Percentiles rank a stretch among this genome's conserved stretches.
phyloP scores from a whole-genome alignment of 2,888 invertebrate species.

The Drosophila barbarae region DNA sequence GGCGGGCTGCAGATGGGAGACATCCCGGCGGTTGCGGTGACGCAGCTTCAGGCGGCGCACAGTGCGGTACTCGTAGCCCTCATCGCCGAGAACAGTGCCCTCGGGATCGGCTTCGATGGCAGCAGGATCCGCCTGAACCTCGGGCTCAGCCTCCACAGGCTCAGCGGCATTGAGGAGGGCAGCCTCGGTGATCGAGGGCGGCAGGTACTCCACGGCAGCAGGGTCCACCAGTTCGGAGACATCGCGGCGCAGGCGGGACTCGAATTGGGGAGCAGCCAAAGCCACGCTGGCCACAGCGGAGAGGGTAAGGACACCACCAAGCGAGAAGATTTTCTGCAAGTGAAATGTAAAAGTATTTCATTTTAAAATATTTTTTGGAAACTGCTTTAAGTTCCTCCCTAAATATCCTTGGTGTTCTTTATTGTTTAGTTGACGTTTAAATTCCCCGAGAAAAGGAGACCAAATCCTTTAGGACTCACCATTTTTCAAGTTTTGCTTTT shows the following conservation, averaged over 20 bases:
- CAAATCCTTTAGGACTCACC: slow-evolving; percentile 42
- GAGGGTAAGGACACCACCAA: slow-evolving; percentile 57
- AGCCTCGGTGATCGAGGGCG: slow-evolving; percentile 44
- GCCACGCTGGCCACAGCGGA: slow-evolving; percentile 66
- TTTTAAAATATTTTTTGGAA: too few species aligned
- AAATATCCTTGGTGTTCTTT: background rate
- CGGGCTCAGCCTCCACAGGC: slow-evolving; percentile 32
- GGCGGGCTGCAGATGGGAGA: slow-evolving; percentile 63
- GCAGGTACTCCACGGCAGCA: slow-evolving; percentile 47
- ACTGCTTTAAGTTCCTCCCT: background rate
- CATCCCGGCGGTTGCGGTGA: slow-evolving; percentile 70
- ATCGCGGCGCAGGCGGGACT: slow-evolving; percentile 62
- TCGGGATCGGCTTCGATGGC: slow-evolving; percentile 27
- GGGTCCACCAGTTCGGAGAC: slow-evolving; percentile 60
- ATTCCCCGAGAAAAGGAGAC: background rate
- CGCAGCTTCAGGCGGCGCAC: slow-evolving; percentile 67
- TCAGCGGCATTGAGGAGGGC: slow-evolving; percentile 40
- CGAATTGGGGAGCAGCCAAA: slow-evolving; percentile 46
- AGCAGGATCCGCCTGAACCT: slow-evolving; percentile 13
- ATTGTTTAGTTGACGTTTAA: background rate
- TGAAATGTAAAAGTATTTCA: too few species aligned
- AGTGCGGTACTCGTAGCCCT: slow-evolving; percentile 69
- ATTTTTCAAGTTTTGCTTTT: slow-evolving; percentile 53
- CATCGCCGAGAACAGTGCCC: slow-evolving; percentile 44
- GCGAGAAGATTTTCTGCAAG: slow-evolving; percentile 67